Conservation (phyloP, 2,888 invertebrate species). For the Zaprionus obscuricornis region DNA sequence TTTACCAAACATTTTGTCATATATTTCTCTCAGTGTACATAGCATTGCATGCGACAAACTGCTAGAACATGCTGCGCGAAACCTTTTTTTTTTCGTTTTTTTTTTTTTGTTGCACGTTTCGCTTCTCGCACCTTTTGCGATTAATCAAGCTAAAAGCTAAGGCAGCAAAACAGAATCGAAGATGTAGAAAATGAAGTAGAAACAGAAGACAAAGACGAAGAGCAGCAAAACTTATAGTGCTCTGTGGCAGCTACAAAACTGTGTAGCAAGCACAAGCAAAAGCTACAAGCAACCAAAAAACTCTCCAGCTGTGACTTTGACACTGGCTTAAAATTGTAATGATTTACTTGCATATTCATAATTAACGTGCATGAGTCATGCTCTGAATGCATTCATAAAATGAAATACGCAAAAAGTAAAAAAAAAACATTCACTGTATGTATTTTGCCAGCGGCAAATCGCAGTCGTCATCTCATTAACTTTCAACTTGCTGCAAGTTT, state of each 20-base stretch:
- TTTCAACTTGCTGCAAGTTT: constrained; percentile 42
- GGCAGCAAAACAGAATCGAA: constrained; percentile 44
- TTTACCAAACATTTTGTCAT: background rate
- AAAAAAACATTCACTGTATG: background rate
- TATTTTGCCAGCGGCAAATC: constrained; percentile 42
- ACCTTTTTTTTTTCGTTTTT: background rate
- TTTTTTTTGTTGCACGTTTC: constrained; percentile 35
- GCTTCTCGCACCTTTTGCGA: constrained; percentile 57
- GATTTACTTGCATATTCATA: constrained; percentile 81
- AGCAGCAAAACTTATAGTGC: background rate
- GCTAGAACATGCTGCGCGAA: constrained; percentile 28
- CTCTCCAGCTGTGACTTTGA: constrained; percentile 80
- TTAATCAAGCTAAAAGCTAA: constrained; percentile 80
- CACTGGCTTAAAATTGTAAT: constrained; percentile 80
- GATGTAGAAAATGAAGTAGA: too few species aligned
- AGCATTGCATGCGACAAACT: constrained; percentile 42
- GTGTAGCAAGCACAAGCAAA: constrained; percentile 21
- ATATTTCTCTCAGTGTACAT: constrained; percentile 18
- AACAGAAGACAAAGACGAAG: too few species aligned
- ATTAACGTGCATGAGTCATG: constrained; percentile 68
- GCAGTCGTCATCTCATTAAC: constrained; percentile 73
- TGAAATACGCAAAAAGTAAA: background rate
- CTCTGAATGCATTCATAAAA: constrained; percentile 7
- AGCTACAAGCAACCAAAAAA: too few species aligned
- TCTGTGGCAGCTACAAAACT: background rate